Base-by-base conservation (phyloP, 2,113 vertebrate genomes). In the Chascanopsetta lugubris region DNA sequence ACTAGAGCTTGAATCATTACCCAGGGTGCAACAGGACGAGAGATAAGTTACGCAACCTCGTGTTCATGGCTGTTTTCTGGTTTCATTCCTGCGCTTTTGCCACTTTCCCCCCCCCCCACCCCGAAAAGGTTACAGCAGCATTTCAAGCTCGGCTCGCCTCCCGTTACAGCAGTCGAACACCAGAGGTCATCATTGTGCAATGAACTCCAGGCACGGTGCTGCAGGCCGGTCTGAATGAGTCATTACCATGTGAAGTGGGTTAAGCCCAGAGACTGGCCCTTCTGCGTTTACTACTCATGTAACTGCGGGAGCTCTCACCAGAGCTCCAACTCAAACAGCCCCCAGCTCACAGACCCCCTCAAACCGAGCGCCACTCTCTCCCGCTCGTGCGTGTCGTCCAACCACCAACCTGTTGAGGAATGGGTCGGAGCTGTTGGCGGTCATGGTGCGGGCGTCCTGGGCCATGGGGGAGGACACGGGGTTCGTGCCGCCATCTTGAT, bases 391-490 rank as follows among this genome's bases (percentile, higher is more conserved):
- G n/a, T n/a, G n/a, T n/a, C n/a, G n/a, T n/a, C n/a, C n/a, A n/a
- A n/a, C n/a, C n/a, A 84, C 91, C 66, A 56, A 97, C 96, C 97
- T 99, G 95, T 99, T 99, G 75, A 99, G 95, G 93, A 99, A 99
- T 34, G 97, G 97, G 90, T 99, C 97, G 6, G 96, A 96, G 88
- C 97, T 99, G 92, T 96, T 99, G 90, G 95, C 96, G 18, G 97
- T 98, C 97, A 99, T 98, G 83, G 96, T 98, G 82, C 97, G 94
- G 80, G 95, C 93, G 54, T 99, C 97, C 87, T 98, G 96, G 86
- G 95, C 92, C 94, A 98, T 95, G 11, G 96, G 95, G 61, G 97
- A 98, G 50, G 96, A 97, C 54, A 98, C 96, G 0, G 95, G 93
- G 87, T 97, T 98, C 21, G 94, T 92, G 64, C 94, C 91, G 36